Evolutionary conservation across 2,888 invertebrate genomes (phyloP), one percentile per base, ranked within the genome.

Genomic region (Trissonchulus sp.): DNA sequence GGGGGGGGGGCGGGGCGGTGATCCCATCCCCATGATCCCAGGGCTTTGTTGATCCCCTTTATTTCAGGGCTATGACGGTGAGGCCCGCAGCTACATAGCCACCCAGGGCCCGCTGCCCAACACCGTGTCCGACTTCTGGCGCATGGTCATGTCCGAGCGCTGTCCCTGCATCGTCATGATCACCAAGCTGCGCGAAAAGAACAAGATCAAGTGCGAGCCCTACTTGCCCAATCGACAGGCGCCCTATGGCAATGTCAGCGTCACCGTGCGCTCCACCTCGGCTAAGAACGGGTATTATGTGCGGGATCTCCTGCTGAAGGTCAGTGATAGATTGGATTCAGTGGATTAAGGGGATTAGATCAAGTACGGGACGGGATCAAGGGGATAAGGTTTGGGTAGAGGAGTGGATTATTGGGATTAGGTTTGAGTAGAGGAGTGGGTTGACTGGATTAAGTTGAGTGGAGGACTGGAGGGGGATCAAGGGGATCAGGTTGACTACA

Each of bases 91-190:
- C 68, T 95, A 93, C 86, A 92, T 95, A 76, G 95, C 94, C 23
- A 93, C 94, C 0, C 95, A 95, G 86, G 95, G 94, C 8, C 95
- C 95, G 0, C 88, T 95, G 83, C 89, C 91, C 34, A 92, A 94
- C 85, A 95, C 95, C 0, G 90, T 94, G 74, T 90, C 89, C 79
- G 94, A 95, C 84, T 94, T 94, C 85, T 95, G 94, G 94, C 88
- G 89, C 48, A 93, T 94, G 93, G 89, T 93, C 3, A 89, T 89
- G 89, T 82, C 85, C 72, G 88, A 89, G 80, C 86, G 86, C 78
- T 84, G 86, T 23, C 86, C 87, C 30, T 89, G 88, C 78, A 90
- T 95, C 68, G 92, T 94, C 0, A 95, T 95, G 94, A 90, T 95
- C 72, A 95, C 95, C 0, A 92, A 92, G 82, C 89, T 95, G 78